Percentiles rank a stretch among this genome's conserved stretches.
Conservation (phyloP, 2,888 invertebrate species). For the Lasioglossum pauxillum region DNA sequence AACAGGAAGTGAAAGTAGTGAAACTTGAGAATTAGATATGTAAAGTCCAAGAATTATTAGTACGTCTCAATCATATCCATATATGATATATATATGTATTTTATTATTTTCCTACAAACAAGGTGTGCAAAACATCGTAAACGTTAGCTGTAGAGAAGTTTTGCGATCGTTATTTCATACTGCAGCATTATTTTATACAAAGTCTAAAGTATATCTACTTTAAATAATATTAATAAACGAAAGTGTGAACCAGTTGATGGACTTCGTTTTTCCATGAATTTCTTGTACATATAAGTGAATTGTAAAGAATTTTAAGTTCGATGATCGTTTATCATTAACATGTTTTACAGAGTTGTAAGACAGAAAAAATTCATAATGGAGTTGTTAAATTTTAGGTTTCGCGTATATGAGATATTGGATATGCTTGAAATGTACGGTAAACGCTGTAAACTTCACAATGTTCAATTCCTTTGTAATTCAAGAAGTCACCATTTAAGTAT, state of each 20-base stretch:
- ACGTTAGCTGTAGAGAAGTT: conserved; percentile 4
- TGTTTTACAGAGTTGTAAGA: not conserved
- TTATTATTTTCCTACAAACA: conserved; percentile 33
- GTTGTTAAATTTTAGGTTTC: conserved; percentile 14
- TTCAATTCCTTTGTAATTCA: conserved; percentile 68
- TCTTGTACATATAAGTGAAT: conserved; percentile 35
- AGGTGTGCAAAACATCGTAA: conserved; percentile 24
- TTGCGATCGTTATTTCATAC: conserved; percentile 19
- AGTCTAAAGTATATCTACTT: conserved; percentile 16
- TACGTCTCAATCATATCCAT: conserved; percentile 66
- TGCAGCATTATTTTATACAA: conserved; percentile 29
- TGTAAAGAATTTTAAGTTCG: conserved; percentile 31
- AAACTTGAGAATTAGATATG: conserved; percentile 75
- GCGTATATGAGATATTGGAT: conserved; percentile 37
- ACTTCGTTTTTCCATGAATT: conserved; percentile 19
- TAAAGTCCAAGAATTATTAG: conserved; percentile 66
- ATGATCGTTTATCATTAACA: conserved; percentile 2
- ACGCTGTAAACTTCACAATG: conserved; percentile 51
- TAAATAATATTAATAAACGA: conserved; percentile 12
- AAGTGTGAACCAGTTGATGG: conserved; percentile 22
- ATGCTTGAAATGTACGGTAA: conserved; percentile 62
- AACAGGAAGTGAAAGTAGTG: conserved; percentile 72
- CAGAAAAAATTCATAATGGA: not conserved
- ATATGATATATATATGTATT: not conserved
- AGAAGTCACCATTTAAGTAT: conserved; percentile 59